These are phyloP conservation scores for Lasioglossum zephyrum DNA, from an alignment of 2,888 invertebrate genomes.

Conservation along the genomic window DNA sequence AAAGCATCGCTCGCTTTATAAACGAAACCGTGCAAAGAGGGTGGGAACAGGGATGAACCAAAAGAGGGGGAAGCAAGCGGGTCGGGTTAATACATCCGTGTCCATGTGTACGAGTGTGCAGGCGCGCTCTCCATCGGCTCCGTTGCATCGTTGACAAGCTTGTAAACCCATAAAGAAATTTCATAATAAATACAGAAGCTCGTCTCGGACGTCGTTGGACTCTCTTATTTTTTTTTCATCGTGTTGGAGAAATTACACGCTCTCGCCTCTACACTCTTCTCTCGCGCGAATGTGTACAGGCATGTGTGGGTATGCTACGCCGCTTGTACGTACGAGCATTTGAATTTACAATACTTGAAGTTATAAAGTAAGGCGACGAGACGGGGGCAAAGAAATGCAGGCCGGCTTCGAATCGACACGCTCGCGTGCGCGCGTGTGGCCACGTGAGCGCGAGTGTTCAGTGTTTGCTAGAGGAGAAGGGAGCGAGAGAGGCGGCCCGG, in stretches of 20 bases:
- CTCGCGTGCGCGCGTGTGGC: slow-evolving; percentile 37
- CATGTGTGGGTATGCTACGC: neutral
- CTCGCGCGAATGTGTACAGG: neutral
- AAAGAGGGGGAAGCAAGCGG: slow-evolving; percentile 25
- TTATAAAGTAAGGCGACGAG: slow-evolving; percentile 72
- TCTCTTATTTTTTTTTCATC: slow-evolving; percentile 70
- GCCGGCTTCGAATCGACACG: slow-evolving; percentile 38
- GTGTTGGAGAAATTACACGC: slow-evolving; percentile 65
- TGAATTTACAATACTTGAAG: slow-evolving; percentile 79
- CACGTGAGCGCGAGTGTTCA: slow-evolving; percentile 37
- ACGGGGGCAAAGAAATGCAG: slow-evolving; percentile 39
- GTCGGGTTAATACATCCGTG: slow-evolving; percentile 56
- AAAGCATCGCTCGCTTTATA: neutral
- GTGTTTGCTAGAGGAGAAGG: slow-evolving; percentile 26
- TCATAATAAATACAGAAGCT: slow-evolving; percentile 81
- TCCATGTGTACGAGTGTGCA: neutral
- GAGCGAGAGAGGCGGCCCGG: slow-evolving; percentile 49
- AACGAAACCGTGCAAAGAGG: neutral
- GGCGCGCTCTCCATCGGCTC: slow-evolving; percentile 48
- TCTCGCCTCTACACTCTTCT: slow-evolving; percentile 56
- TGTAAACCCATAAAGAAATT: slow-evolving; percentile 84
- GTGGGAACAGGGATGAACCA: neutral
- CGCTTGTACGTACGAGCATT: slow-evolving; percentile 63
- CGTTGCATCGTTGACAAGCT: slow-evolving; percentile 77
- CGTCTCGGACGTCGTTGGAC: slow-evolving; percentile 43